Base-by-base conservation (phyloP, 2,113 vertebrate genomes). In the Muscicapa adusta region DNA sequence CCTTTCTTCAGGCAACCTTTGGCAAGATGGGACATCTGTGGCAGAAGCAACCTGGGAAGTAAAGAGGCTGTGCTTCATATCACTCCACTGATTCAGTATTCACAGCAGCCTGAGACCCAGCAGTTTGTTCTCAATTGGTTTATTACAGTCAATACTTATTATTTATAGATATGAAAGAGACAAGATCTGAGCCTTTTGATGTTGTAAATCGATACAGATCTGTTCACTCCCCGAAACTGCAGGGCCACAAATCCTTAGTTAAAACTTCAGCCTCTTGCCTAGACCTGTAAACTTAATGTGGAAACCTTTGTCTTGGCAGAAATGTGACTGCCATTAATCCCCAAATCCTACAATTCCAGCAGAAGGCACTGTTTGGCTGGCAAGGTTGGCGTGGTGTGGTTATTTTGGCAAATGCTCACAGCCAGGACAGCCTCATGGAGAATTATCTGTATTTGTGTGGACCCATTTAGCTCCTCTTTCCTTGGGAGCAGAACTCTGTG, bases 131-230 rank as follows among this genome's bases (percentile, higher is more conserved):
- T 93, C 81, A 65, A 70, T 36, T 70, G 83, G 90, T 93, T 95
- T 94, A 71, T 94, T 94, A 83, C 28, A 77, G 89, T 91, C 88
- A 93, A 89, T 96, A 89, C 74, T 91, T 93, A 94, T 92, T 94
- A 92, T 91, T 96, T 89, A 97, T 90, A 93, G 93, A 91, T 95
- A 88, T 51, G 84, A 88, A 96, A 62, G 67, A 87, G 87, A 51
- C 56, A 77, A 63, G 88, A 80, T 56, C 67, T 67, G 83, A 90
- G 76, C 60, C 56, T 93, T 86, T 73, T 92, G 96, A 90, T 94
- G 92, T 40, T 66, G 63, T 80, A 47, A 94, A 93, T 96, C n/a
- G 1, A 88, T 93, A 51, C 6, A 73, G 84, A 71, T 71, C 48
- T 51, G 67, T 29, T 88, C 75, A 10, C 45, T 68, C 63, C 45